Evolutionary conservation across 2,797 vertebrate species (phyloP).

Genomic region (Lophura swinhoii): DNA sequence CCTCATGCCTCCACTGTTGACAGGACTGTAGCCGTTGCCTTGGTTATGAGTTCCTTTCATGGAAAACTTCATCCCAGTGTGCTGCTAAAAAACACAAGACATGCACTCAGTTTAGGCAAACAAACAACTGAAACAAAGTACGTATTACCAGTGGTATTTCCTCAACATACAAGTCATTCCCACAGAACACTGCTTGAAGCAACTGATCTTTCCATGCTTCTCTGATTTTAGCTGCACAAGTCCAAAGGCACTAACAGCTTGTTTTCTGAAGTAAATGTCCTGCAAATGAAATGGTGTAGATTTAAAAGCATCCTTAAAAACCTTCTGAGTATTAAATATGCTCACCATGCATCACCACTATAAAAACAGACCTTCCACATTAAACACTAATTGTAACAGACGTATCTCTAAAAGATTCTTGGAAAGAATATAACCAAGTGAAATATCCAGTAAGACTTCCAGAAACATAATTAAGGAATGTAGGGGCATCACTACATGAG

Average conservation of each 20-base stretch:
- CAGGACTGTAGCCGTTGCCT: slow-evolving; percentile 78
- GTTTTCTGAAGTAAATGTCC: not conserved
- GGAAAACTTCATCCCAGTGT: slow-evolving; percentile 88
- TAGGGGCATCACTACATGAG: not conserved
- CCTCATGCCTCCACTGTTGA: slow-evolving; percentile 76
- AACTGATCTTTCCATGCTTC: not conserved
- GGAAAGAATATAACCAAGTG: not conserved
- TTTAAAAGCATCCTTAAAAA: not conserved
- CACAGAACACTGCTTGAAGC: not conserved
- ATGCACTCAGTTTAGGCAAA: not conserved
- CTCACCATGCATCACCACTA: not conserved
- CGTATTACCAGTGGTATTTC: not conserved
- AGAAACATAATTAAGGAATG: not conserved
- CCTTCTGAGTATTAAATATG: not conserved
- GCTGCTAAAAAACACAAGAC: slow-evolving; percentile 77
- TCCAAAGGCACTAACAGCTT: not conserved
- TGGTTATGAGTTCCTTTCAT: slow-evolving; percentile 89
- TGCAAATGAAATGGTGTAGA: not conserved
- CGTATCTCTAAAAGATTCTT: not conserved
- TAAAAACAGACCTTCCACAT: not conserved
- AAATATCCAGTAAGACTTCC: not conserved
- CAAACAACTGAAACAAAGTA: not conserved
- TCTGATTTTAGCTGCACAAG: not conserved
- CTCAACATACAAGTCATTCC: not conserved
- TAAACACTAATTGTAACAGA: not conserved